Base-by-base conservation (phyloP, 2,113 vertebrate genomes). In the Procavia capensis region DNA sequence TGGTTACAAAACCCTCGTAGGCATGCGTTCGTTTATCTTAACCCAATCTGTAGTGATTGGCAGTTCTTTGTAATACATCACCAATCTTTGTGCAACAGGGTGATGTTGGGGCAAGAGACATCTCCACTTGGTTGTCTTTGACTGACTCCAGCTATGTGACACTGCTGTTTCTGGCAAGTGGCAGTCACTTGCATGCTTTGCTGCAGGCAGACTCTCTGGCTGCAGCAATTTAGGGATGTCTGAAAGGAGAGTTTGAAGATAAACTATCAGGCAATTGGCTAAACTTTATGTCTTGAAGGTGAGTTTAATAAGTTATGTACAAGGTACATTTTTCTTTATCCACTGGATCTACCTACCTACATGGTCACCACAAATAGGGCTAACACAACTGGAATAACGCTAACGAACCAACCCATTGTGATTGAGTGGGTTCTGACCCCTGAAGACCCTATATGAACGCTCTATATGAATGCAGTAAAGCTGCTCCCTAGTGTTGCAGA, bases 111-210 rank as follows among this genome's bases (percentile, higher is more conserved):
- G 75, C 45, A 41, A 86, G 70, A 93, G 19, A 85, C 16, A 31
- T 86, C 64, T 86, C 3, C 2, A 68, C 54, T 95, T 94, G 85
- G 16, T 80, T 93, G 90, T 61, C 66, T 85, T 91, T 95, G 63
- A 66, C 85, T 36, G 17, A 39, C 2, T 78, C 39, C 75, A 81
- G 84, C 66, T 34, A 14, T 11, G 9, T 78, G 93, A 74, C 45
- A 59, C 45, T 76, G 47, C 57, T 92, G 4, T 95, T 95, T 96
- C 74, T 47, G 59, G 82, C 75, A 45, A 63, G 47, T 43, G 45
- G 61, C 80, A 2, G 3, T 61, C 47, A 84, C 36, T 39, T 82
- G 80, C 54, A 41, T 90, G 79, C 78, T 87, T 82, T 88, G 66
- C 57, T 85, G 75, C 87, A 79, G 82, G 83, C 13, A 75, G 19